These are phyloP conservation scores for Dunckerocampus dactyliophorus DNA, from an alignment of 2,113 vertebrate genomes.

Conservation along the genomic window DNA sequence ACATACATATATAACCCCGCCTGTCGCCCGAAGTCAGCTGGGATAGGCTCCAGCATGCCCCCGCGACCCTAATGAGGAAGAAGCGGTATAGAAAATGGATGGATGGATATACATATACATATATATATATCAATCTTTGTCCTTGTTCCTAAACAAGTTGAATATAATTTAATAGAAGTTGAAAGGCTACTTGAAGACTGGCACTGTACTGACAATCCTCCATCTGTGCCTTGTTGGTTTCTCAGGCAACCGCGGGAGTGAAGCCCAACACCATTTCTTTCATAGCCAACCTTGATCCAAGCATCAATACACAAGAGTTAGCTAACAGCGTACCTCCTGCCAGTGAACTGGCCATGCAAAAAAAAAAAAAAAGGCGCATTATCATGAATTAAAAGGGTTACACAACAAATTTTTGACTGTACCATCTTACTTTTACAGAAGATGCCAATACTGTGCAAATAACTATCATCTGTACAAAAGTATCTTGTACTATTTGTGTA, in stretches of 20 bases:
- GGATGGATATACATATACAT: conserved; percentile 61
- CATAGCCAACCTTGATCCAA: conserved; percentile 57
- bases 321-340: conserved; percentile 35
- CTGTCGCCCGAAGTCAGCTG: too few species aligned
- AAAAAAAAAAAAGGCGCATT: conserved; percentile 56
- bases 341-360: conserved; percentile 74
- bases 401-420: conserved; percentile 60
- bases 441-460: conserved; percentile 77
- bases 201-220: conserved; percentile 78
- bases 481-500: conserved; percentile 55
- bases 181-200: conserved; percentile 77
- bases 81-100: too few species aligned
- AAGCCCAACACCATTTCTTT: conserved; percentile 38
- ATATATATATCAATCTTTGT: conserved; percentile 30
- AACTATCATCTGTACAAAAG: conserved; percentile 65
- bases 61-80: too few species aligned
- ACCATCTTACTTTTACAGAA: conserved; percentile 60
- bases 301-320: conserved; percentile 48
- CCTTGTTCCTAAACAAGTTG: conserved; percentile 69
- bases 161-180: conserved; percentile 71
- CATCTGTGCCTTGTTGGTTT: conserved; percentile 60
- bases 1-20: too few species aligned
- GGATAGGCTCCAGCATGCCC: too few species aligned
- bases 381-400: conserved; percentile 57
- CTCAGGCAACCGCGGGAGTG: conserved; percentile 47